Evolutionary conservation across 2,888 invertebrate genomes (phyloP).

Genomic region (Acrocyrtus sp.): DNA sequence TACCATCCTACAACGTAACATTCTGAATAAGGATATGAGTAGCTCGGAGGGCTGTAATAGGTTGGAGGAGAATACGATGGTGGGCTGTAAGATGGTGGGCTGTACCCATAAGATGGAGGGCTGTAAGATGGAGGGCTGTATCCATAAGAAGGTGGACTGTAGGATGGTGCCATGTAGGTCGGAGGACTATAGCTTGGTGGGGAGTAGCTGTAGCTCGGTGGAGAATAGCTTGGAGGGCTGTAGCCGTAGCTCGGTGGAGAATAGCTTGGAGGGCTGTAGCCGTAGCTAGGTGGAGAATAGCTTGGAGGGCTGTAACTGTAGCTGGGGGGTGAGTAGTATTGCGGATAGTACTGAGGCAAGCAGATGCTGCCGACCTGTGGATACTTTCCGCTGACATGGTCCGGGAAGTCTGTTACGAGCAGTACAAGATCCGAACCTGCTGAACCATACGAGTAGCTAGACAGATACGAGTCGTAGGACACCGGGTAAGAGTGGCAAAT

Average conservation of each 20-base stretch:
- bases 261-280: constrained; percentile 1
- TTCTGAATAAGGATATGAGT: constrained; percentile 43
- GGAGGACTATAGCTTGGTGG: too few relatives aligned
- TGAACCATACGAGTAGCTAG: constrained; percentile 40
- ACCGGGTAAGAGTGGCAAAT: constrained; percentile 57
- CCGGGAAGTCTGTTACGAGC: constrained; percentile 30
- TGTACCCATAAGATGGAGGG: constrained; percentile 10
- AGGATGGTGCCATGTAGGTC: too few relatives aligned
- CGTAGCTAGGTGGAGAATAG: constrained; percentile 25
- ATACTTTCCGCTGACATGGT: constrained; percentile 48
- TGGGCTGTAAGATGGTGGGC: constrained; percentile 10
- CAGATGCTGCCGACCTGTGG: constrained; percentile 56
- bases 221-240: constrained; percentile 4
- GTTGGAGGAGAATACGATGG: constrained; percentile 15
- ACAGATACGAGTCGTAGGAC: constrained; percentile 40
- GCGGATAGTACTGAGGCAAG: constrained; percentile 53
- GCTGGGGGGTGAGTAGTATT: constrained; percentile 29
- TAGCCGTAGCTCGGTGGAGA: constrained; percentile 2
- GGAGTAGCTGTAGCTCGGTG: background rate
- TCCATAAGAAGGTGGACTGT: constrained; percentile 8
- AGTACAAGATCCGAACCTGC: constrained; percentile 25
- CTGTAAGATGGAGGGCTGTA: constrained; percentile 14
- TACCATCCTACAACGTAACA: constrained; percentile 62
- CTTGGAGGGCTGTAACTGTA: constrained; percentile 31
- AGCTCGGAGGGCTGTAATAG: constrained; percentile 37